Evolutionary conservation across 2,113 vertebrate species (phyloP), one percentile per base, ranked within the genome.

Genomic region (Rana temporaria): DNA sequence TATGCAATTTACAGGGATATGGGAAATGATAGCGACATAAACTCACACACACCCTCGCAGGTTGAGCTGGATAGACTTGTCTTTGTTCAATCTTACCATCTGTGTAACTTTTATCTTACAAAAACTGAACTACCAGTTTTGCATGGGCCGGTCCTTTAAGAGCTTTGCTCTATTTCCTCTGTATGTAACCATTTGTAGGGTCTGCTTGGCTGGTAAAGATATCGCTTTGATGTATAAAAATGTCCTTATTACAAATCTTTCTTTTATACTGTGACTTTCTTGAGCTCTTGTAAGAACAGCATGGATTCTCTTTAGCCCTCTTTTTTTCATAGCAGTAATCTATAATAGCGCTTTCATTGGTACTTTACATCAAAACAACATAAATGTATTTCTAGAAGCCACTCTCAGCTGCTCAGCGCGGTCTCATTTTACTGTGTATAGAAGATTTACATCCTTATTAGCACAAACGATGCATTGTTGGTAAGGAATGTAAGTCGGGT

Each of bases 341-440:
- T 64, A 30, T 66, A 78, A 66, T 55, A 9, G 22, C 18, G 42
- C 62, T 67, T 67, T 66, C 63, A 32, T 53, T 66, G 24, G 64
- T 56, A 55, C n/a, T 78, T 68, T 67, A 79, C 77, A 68, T 57
- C 77, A 79, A 79, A 77, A 65, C 20, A 26, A 64, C 16, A 63
- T 52, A 17, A 76, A 64, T 77, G 42, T 65, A 78, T 65, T 78
- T 65, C 20, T 65, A 59, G 65, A 78, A 67, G 38, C 48, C n/a
- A 18, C 30, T 78, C 48, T 64, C 64, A 60, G 52, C 60, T 65
- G 60, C 22, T 30, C 18, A 55, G 19, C n/a, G 48, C 52, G 19
- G n/a, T 78, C 24, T 66, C 62, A 55, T 34, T 24, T 76, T 22
- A 17, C 14, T 55, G 22, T 24, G 62, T 52, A 26, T 48, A 9